Base-by-base conservation (phyloP, 1,140 invertebrate species). In the Sogatella furcifera region DNA sequence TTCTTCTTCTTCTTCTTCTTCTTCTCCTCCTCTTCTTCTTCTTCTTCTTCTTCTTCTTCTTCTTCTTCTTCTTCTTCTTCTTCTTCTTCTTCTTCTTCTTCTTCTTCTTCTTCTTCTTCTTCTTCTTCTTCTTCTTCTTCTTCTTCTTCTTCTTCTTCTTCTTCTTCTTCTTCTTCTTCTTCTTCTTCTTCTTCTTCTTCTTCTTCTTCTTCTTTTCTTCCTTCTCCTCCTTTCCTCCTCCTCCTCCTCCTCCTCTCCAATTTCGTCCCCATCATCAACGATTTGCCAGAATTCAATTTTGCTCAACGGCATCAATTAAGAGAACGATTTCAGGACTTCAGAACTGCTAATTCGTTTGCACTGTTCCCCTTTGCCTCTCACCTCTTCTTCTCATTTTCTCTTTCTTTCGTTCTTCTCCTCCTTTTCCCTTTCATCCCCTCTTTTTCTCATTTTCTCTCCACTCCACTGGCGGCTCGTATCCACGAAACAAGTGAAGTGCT, bases 1-100 rank as follows among this genome's bases (percentile, higher is more conserved):
- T 24, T 59, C 54, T 15, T 53, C 58, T 54, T 59, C 54, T 59
- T 59, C 42, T 38, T 52, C 19, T 52, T 59, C 28, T 5, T 59
- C 43, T 15, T 59, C 57, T 52, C 24, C 52, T 49, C 44, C 15
- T 52, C 57, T 34, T 13, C 24, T 38, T 3, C 22, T 54, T 41
- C 24, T 41, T 22, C n/a, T 22, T 59, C 49, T 28, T 60, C 55
- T 60, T 60, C 55, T 11, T 24, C 31, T 19, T 60, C 34, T 43
- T 60, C 55, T 3, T 19, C 21, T 43, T 60, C 55, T 2, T 43
- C 55, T 2, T 60, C 55, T 14, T 60, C 54, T 2, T 54, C 31
- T 43, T 55, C 55, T 31, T 14, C 21, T 60, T 60, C 59, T 28
- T 60, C 52, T 28, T 9, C 31, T 14, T 60, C 38, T 5, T 10